Conservation (phyloP, 2,113 vertebrate genomes). For the Rhinopomastus cyanomelas region DNA sequence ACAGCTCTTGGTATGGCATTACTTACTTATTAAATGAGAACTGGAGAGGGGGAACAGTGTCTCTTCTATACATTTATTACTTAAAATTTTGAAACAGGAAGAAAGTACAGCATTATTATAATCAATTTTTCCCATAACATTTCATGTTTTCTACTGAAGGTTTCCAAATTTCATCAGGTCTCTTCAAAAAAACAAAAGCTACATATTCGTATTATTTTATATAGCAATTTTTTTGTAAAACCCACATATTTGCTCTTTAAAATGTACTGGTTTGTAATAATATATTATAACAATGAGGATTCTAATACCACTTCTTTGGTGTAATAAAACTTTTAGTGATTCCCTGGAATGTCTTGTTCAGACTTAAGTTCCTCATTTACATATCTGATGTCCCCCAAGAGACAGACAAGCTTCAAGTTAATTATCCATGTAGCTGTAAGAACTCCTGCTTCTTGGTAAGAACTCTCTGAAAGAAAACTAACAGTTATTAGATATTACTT, state of each 20-base stretch:
- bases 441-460: slow-evolving; percentile 78
- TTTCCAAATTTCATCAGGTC: neutral
- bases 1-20: neutral
- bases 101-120: neutral
- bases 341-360: slow-evolving; percentile 74
- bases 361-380: slow-evolving; percentile 79
- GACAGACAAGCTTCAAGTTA: slow-evolving; percentile 81
- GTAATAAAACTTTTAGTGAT: slow-evolving; percentile 80
- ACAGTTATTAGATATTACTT: slow-evolving; percentile 81
- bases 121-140: neutral
- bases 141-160: neutral
- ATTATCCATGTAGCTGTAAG: slow-evolving; percentile 81
- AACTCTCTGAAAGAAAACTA: slow-evolving; percentile 82
- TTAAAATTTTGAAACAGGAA: neutral
- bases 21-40: neutral
- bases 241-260: slow-evolving; percentile 69
- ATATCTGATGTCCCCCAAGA: slow-evolving; percentile 81
- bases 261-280: slow-evolving; percentile 59
- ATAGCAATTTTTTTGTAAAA: no score
- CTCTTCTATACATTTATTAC: neutral
- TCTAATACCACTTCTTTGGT: slow-evolving; percentile 67
- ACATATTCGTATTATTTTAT: slow-evolving; percentile 41
- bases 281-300: slow-evolving; percentile 57
- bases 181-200: slow-evolving; percentile 55
- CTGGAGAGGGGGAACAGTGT: neutral